These are phyloP conservation scores for Cyrtonyx montezumae DNA, from an alignment of 2,113 vertebrate genomes.

Conservation along the genomic window DNA sequence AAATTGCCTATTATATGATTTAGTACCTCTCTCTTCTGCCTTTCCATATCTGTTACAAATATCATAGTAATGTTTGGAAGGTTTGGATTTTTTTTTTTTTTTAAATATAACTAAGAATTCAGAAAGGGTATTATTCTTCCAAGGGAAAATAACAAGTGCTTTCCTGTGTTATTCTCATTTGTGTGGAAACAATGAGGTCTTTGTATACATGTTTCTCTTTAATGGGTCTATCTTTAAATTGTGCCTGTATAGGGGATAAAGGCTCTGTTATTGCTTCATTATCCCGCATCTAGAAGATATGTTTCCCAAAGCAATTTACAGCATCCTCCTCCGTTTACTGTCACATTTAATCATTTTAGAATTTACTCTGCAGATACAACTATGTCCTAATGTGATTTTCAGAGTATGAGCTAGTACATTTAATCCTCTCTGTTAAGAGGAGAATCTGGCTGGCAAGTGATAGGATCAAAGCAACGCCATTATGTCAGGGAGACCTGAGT, in stretches of 20 bases:
- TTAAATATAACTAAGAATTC: conserved; percentile 9
- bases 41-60: not conserved
- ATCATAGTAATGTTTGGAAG: not conserved
- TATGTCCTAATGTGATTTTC: conserved; percentile 35
- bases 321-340: conserved; percentile 45
- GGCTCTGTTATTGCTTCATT: conserved; percentile 29
- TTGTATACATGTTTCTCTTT: conserved; percentile 30
- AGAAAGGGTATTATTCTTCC: conserved; percentile 1
- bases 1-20: not conserved
- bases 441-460: conserved; percentile 12
- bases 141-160: not conserved
- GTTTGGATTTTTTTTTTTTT: not conserved
- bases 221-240: conserved; percentile 8
- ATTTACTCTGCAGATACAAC: conserved; percentile 33
- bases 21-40: not conserved
- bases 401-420: not conserved
- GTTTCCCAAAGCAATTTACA: conserved; percentile 31
- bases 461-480: not conserved
- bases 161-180: not conserved
- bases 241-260: not conserved
- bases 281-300: conserved; percentile 23
- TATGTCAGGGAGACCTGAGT: too few relatives aligned
- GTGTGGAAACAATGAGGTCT: conserved; percentile 3
- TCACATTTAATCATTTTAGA: conserved; percentile 59
- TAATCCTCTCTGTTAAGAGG: conserved; percentile 36